Evolutionary conservation across 2,113 vertebrate species (phyloP).

Genomic region (Mastomys natalensis): DNA sequence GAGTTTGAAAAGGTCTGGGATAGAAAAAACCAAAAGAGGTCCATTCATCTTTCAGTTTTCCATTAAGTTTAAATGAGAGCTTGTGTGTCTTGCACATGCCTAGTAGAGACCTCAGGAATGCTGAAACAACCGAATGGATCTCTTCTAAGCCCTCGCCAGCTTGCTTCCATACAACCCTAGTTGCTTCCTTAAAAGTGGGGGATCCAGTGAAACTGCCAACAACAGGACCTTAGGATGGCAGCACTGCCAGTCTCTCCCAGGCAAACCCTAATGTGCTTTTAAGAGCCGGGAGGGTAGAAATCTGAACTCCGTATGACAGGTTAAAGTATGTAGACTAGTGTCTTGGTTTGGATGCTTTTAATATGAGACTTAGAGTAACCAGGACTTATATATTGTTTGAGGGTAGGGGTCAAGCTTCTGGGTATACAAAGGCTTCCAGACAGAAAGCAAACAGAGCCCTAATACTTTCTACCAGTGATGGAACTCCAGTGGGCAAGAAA

Average conservation of each 20-base stretch:
- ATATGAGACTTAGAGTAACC: background rate
- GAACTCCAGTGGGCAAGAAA: background rate
- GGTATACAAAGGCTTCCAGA: background rate
- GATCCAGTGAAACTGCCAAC: too few relatives aligned
- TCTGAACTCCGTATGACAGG: background rate
- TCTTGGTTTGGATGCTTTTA: background rate
- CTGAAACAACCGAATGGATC: background rate
- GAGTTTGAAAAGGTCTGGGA: background rate
- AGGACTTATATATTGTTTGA: background rate
- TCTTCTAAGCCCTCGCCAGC: background rate
- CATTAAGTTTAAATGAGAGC: background rate
- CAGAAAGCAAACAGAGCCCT: background rate
- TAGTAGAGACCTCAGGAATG: background rate
- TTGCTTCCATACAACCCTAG: background rate
- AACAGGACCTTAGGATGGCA: background rate
- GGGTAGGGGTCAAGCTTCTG: background rate
- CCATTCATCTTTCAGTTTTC: conserved; percentile 26
- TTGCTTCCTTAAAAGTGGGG: background rate
- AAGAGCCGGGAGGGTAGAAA: background rate
- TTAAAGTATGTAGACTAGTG: background rate
- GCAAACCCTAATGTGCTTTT: background rate
- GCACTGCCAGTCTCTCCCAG: background rate
- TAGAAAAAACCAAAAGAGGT: rapidly evolving
- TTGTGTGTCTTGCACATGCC: background rate
- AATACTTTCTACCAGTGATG: background rate